Evolutionary conservation across 2,113 vertebrate species (phyloP).

Genomic region (Misgurnus anguillicaudatus): DNA sequence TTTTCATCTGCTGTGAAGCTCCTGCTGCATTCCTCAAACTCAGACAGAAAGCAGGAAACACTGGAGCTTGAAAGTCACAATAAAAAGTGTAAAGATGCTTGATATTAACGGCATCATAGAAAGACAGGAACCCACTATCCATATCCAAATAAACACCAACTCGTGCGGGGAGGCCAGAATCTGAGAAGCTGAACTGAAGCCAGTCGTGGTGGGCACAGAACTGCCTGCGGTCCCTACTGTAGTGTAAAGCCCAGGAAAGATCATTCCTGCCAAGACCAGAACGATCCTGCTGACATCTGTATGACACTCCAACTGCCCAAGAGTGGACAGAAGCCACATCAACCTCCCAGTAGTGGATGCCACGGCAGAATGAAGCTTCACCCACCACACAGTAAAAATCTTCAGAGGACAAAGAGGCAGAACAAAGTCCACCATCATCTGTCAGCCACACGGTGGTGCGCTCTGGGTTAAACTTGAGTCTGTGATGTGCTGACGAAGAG

Average conservation of each 20-base stretch:
- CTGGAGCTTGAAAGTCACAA: slow-evolving; percentile 26
- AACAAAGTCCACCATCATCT: not conserved
- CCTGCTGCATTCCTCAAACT: slow-evolving; percentile 63
- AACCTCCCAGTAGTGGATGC: slow-evolving; percentile 52
- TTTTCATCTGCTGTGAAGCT: slow-evolving; percentile 12
- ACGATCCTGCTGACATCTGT: not conserved
- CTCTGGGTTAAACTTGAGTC: slow-evolving; percentile 34
- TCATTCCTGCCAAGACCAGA: slow-evolving; percentile 23
- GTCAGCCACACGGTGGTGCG: slow-evolving; percentile 25
- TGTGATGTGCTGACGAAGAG: slow-evolving; percentile 28
- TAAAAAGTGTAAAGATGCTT: slow-evolving; percentile 48
- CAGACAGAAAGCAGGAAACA: slow-evolving; percentile 71
- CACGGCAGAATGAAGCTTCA: slow-evolving; percentile 5
- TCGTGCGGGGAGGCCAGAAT: not conserved
- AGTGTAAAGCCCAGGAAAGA: slow-evolving; percentile 43
- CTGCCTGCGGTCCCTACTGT: slow-evolving; percentile 16
- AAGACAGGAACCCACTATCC: slow-evolving; percentile 47
- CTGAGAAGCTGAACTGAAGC: slow-evolving; percentile 24
- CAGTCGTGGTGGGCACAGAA: slow-evolving; percentile 44
- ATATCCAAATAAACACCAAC: slow-evolving; percentile 47
- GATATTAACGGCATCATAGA: slow-evolving; percentile 38
- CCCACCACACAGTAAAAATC: slow-evolving; percentile 42
- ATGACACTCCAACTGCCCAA: slow-evolving; percentile 49
- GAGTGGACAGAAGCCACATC: slow-evolving; percentile 24
- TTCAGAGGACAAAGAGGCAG: not conserved